Evolutionary conservation across 2,113 vertebrate genomes (phyloP).

Genomic region (Amazona vittata): DNA sequence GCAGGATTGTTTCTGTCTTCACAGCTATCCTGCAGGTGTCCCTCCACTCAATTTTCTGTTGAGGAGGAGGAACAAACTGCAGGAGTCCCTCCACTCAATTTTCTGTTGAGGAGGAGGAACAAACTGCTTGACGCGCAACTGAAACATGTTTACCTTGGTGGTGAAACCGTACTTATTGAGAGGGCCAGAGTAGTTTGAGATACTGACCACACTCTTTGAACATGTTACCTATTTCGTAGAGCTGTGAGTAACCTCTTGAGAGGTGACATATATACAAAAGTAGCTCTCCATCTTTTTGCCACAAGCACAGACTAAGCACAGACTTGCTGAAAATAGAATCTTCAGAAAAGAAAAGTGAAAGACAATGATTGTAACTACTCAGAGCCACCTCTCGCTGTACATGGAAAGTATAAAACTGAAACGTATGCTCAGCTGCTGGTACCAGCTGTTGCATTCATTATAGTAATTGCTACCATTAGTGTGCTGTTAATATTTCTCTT

Average conservation of each 20-base stretch:
- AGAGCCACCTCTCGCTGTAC: neutral
- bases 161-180: fast-evolving
- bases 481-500: constrained; percentile 65
- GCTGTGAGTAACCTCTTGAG: neutral
- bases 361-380: neutral
- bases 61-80: neutral
- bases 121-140: neutral
- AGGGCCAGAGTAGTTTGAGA: neutral
- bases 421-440: constrained; percentile 21
- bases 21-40: neutral
- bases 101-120: neutral
- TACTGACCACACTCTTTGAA: neutral
- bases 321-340: constrained; percentile 30
- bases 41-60: neutral
- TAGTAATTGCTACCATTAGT: constrained; percentile 51
- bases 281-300: neutral
- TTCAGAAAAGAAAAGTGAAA: neutral
- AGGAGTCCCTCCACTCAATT: neutral
- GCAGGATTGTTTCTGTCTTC: neutral
- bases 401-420: neutral
- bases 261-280: constrained; percentile 4
- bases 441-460: constrained; percentile 64
- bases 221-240: neutral
- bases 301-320: neutral
- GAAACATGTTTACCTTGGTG: neutral